phyloP scores from a whole-genome alignment of 37 sponge, comb jelly and placozoan species.

The Eunapius fragilis region DNA sequence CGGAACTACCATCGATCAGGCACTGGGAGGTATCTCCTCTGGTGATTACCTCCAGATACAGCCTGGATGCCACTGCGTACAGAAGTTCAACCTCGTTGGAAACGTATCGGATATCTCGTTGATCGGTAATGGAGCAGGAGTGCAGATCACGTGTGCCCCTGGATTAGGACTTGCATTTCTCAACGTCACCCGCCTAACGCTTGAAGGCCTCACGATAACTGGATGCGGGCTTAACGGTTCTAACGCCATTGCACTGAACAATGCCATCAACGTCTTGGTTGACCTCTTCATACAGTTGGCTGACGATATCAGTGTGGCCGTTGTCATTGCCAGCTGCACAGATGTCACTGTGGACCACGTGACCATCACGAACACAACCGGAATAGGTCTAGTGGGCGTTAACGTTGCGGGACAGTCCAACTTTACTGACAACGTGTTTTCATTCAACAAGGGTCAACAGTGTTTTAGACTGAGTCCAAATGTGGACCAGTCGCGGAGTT shows the following conservation, averaged over 20 bases:
- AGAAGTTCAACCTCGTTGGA: neutral
- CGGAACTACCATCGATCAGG: neutral
- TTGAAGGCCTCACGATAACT: slow-evolving; percentile 14
- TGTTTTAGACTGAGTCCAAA: neutral
- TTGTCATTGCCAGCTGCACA: slow-evolving; percentile 4
- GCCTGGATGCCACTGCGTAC: slow-evolving; percentile 19
- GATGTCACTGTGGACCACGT: neutral
- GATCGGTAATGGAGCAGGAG: neutral
- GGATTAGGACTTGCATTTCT: slow-evolving; percentile 41
- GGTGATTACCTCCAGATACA: neutral
- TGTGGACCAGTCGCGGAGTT: neutral
- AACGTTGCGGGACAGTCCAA: slow-evolving; percentile 32
- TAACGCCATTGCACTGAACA: neutral
- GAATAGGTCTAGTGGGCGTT: slow-evolving; percentile 48
- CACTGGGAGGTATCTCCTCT: slow-evolving; percentile 8
- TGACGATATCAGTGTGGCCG: neutral
- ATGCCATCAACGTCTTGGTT: neutral
- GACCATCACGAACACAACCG: slow-evolving; percentile 16
- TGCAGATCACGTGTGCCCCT: slow-evolving; percentile 11
- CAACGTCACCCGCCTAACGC: slow-evolving; percentile 17
- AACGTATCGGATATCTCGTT: neutral
- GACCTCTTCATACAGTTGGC: neutral
- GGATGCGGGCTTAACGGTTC: slow-evolving; percentile 24
- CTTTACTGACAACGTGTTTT: neutral
- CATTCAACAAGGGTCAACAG: neutral